These are phyloP conservation scores for Sebastes taczanowskii DNA, from an alignment of 2,797 vertebrate species.

Conservation along the genomic window DNA sequence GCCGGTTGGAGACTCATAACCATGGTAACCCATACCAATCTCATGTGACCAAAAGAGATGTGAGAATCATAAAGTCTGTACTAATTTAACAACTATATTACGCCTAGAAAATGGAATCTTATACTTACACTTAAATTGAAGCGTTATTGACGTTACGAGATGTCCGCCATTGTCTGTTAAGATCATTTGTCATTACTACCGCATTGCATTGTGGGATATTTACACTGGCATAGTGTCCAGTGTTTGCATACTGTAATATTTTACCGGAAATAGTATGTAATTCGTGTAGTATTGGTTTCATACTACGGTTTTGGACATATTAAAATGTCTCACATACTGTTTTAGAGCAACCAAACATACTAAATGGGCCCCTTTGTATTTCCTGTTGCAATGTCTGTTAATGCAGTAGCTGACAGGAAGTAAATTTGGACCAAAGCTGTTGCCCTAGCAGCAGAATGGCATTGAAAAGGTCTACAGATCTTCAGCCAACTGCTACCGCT, in stretches of 20 bases:
- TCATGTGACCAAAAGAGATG: neutral
- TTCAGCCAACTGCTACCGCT: conserved; percentile 13
- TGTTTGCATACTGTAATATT: neutral
- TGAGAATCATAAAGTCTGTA: neutral
- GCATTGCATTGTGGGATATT: neutral
- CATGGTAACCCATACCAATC: neutral
- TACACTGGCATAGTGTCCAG: neutral
- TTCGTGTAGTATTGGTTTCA: neutral
- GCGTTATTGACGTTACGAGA: too few relatives aligned
- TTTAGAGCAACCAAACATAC: neutral
- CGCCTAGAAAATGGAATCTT: too few relatives aligned
- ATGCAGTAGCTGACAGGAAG: neutral
- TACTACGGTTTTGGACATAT: neutral
- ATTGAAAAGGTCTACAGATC: conserved; percentile 1
- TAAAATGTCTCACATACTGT: neutral
- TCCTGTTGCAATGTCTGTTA: neutral
- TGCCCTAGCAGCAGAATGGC: neutral
- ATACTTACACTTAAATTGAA: too few relatives aligned
- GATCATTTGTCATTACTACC: neutral
- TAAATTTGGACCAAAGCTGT: neutral
- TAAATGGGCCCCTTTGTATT: too few relatives aligned
- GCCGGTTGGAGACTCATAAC: neutral
- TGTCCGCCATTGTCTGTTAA: neutral
- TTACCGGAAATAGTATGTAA: neutral
- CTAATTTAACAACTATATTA: neutral